Evolutionary conservation across 64 coral and sea anemone species (phyloP).

Genomic region (Orbicella faveolata): DNA sequence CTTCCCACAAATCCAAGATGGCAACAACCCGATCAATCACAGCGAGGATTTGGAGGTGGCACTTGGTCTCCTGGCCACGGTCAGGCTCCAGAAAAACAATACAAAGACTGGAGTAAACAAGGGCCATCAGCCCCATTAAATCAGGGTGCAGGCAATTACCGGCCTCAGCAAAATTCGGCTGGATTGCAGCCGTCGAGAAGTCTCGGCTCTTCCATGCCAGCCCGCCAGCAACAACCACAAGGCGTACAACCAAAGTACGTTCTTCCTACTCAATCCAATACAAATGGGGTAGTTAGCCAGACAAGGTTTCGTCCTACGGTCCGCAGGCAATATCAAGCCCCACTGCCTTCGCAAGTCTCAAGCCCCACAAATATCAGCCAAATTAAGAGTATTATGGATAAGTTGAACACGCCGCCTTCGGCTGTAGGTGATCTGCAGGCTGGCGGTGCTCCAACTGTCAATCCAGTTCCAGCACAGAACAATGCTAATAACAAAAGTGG

Average conservation of each 20-base stretch:
- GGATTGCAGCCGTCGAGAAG: neutral
- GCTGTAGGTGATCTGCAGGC: neutral
- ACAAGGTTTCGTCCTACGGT: slow-evolving; percentile 21
- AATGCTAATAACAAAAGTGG: neutral
- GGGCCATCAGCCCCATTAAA: neutral
- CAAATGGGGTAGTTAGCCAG: neutral
- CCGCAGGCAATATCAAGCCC: slow-evolving; percentile 1
- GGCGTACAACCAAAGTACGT: neutral
- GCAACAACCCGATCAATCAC: neutral
- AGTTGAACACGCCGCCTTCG: neutral
- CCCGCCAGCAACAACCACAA: neutral
- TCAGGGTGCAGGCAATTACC: neutral
- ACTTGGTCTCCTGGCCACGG: neutral
- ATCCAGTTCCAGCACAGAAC: neutral
- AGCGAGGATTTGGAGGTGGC: neutral
- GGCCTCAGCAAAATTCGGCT: neutral
- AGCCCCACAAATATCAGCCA: neutral
- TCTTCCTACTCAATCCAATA: neutral
- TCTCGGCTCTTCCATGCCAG: neutral
- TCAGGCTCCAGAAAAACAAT: neutral
- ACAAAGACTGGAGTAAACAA: neutral
- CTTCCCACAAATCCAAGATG: slow-evolving; percentile 1
- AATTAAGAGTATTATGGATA: slow-evolving; percentile 27
- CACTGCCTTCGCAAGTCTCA: neutral
- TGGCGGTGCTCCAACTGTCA: neutral